Evolutionary conservation across 2,797 vertebrate genomes (phyloP), one percentile per base, ranked within the genome.

Genomic region (Trichosurus vulpecula): DNA sequence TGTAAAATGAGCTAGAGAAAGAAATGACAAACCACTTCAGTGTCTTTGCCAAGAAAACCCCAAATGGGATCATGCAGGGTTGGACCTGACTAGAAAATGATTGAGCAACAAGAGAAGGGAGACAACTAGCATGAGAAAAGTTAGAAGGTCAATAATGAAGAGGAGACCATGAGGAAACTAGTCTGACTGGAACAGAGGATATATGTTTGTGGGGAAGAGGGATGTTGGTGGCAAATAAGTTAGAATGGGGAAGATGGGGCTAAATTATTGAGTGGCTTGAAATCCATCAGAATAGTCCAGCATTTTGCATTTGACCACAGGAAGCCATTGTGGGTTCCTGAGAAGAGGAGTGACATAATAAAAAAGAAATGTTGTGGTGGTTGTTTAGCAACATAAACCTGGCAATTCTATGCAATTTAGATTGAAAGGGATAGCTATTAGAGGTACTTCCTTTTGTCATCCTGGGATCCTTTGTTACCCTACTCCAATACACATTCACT

Each of bases 1-100:
- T 94, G 94, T 58, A 47, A 89, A 90, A 11, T 91, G 54, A 8
- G 8, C 53, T 54, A 90, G 10, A 95, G 41, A 93, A 94, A 14
- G 0, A 91, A 52, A 31, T 89, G 93, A n/a, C n/a, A 81, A 81
- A 25, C 66, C 2, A 10, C 6, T 41, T n/a, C 19, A 81, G 16
- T 22, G 10, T 47, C 19, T 10, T 30, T 81, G 66, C n/a, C 66
- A 47, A 41, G 66, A 81, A 81, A 81, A 81, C 6, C n/a, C n/a
- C 19, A 81, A 41, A 10, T 47, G n/a, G 2, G 19, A 2, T 47
- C 66, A 47, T 4, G 6, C 19, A 47, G 8, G n/a, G n/a, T 41
- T 9, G 6, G 66, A 74, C 16, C 41, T 9, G 0, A 74, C 16
- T 74, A 41, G n/a, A 81, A 41, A 74, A 74, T 19, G 0, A 74